Evolutionary conservation across 2,113 vertebrate genomes (phyloP), one percentile per base, ranked within the genome.

Genomic region (Alexandromys fortis): DNA sequence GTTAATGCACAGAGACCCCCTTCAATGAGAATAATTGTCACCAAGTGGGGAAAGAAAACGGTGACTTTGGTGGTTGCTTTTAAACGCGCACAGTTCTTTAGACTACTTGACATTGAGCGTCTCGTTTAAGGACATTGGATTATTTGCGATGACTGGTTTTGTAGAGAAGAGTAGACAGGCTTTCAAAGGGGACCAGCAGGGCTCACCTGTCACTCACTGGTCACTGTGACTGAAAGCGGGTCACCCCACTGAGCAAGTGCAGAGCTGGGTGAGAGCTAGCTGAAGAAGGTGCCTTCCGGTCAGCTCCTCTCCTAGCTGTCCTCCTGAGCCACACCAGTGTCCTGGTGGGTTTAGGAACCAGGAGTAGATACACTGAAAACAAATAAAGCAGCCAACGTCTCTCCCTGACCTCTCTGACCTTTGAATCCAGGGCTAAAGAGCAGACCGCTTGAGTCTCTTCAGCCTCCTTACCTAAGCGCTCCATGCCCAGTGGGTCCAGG

Each of bases 401-500:
- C 72, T 75, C 90, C 6, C 0, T 26, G 2, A 0, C n/a, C 17
- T 16, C 55, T 24, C 0, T 12, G 0, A 19, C 26, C 33, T 19
- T 14, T 38, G 79, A 45, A 49, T 22, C 22, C n/a, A 4, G 45
- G 28, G n/a, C 28, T 9, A 16, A 45, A 26, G 0, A 2, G 2
- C 0, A 0, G 35, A 76, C 4, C 12, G 7, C 22, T 17, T 0
- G 35, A 3, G 2, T 0, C 1, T 45, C n/a, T 73, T n/a, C 82
- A 6, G 4, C 33, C 52, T 4, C 2, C 61, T 8, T 2, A 2
- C 67, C 19, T 0, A 3, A 17, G 8, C 5, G 6, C 28, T 45
- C 21, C 35, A 4, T 0, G 19, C 7, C 45, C 38, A 0, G 4
- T 0, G 4, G 28, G 7, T n/a, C 11, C 35, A 3, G 19, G 17